Percentiles rank a stretch among this genome's conserved stretches.
These are phyloP conservation scores for Latheticus oryzae DNA, from an alignment of 2,888 invertebrate genomes.

Conservation along the genomic window DNA sequence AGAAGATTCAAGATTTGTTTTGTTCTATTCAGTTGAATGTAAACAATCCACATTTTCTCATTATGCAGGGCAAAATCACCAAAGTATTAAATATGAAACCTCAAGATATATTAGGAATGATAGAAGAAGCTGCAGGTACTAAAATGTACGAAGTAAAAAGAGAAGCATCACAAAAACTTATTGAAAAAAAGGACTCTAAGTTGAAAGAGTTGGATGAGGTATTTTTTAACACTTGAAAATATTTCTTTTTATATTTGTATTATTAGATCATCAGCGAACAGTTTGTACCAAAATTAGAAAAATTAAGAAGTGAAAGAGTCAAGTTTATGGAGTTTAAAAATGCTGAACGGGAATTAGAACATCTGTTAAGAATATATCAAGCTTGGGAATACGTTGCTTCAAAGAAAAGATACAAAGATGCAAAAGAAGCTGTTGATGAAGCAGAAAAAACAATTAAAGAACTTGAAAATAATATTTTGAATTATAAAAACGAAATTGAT, in stretches of 20 bases:
- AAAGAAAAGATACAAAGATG: constrained; percentile 48
- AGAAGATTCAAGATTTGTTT: constrained; percentile 92
- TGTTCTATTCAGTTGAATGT: constrained; percentile 97
- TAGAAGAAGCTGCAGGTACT: constrained; percentile 99
- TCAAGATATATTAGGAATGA: constrained; percentile 94
- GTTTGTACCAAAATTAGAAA: constrained; percentile 89
- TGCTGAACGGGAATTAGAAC: constrained; percentile 85
- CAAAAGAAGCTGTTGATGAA: constrained; percentile 59
- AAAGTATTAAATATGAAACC: constrained; percentile 99
- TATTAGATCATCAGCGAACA: constrained; percentile 86
- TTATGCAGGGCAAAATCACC: constrained; percentile 99
- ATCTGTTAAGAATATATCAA: constrained; percentile 77
- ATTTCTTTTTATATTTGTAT: constrained; percentile 34
- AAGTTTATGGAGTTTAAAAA: constrained; percentile 91
- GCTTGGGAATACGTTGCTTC: constrained; percentile 77
- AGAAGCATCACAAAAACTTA: constrained; percentile 84
- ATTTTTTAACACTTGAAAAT: constrained; percentile 45
- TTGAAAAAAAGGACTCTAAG: constrained; percentile 93
- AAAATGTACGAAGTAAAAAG: constrained; percentile 96
- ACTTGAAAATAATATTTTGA: too few species aligned
- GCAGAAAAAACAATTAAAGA: constrained; percentile 68
- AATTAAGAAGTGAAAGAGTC: constrained; percentile 84
- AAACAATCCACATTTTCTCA: constrained; percentile 98
- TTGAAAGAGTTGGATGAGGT: constrained; percentile 86
- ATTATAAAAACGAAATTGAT: constrained; percentile 69